A percentile compares a stretch with the other conserved stretches of the same genome.
phyloP scores from a whole-genome alignment of 2,888 invertebrate genomes.

The Cordilura impudica region DNA sequence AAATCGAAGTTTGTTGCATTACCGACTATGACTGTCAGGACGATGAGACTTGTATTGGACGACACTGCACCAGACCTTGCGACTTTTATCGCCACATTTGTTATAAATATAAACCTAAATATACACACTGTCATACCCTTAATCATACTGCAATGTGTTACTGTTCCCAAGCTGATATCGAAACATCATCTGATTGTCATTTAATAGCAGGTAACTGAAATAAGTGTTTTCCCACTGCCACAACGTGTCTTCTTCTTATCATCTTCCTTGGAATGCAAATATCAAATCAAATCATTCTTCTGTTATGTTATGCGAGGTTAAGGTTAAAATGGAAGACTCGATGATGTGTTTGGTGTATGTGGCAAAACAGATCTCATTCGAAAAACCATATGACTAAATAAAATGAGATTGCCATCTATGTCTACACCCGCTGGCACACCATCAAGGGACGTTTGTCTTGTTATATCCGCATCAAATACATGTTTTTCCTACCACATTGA shows the following conservation, averaged over 20 bases:
- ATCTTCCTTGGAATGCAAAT: constrained; percentile 60
- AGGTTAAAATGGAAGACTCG: constrained; percentile 43
- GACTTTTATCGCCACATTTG: constrained; percentile 73
- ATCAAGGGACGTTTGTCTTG: constrained; percentile 52
- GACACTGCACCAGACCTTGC: constrained; percentile 80
- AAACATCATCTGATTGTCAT: constrained; percentile 79
- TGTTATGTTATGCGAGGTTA: constrained; percentile 60
- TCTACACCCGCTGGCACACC: constrained; percentile 24
- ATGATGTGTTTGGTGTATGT: constrained; percentile 46
- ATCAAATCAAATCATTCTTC: constrained; percentile 40
- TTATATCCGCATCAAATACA: constrained; percentile 55
- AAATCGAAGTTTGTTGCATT: constrained; percentile 66
- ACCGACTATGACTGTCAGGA: constrained; percentile 76
- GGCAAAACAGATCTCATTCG: constrained; percentile 19
- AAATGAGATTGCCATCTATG: constrained; percentile 39
- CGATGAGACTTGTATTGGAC: constrained; percentile 78
- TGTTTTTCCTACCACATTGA: constrained; percentile 49
- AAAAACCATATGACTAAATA: constrained; percentile 52
- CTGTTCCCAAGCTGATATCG: constrained; percentile 75
- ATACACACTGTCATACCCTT: constrained; percentile 79
- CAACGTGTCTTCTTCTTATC: constrained; percentile 48
- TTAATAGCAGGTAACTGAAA: constrained; percentile 81
- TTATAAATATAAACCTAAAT: constrained; percentile 76
- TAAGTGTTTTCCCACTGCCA: constrained; percentile 59
- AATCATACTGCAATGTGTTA: constrained; percentile 81